These are phyloP conservation scores for Lepidocyrtoides sp. DNA, from an alignment of 2,888 invertebrate species.

Conservation along the genomic window DNA sequence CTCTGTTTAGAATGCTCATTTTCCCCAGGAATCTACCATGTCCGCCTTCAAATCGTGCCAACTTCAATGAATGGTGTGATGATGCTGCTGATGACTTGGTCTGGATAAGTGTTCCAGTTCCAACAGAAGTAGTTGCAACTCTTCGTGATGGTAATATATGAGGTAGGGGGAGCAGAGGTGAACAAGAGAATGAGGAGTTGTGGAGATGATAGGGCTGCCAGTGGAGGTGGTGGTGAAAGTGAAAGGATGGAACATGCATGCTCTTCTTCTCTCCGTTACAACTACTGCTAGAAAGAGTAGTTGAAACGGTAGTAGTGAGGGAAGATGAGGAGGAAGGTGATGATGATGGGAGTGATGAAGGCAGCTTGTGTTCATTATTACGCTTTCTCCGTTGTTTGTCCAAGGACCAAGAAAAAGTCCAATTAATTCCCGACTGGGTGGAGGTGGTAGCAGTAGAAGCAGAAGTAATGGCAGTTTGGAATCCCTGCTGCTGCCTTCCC, in stretches of 20 bases:
- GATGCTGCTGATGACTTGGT: slow-evolving; percentile 47
- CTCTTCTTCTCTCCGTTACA: neutral
- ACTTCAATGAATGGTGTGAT: slow-evolving; percentile 45
- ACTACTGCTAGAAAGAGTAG: neutral
- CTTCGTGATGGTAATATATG: slow-evolving; percentile 64
- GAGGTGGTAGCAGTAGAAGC: slow-evolving; percentile 21
- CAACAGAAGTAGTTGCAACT: neutral
- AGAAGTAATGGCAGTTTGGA: slow-evolving; percentile 45
- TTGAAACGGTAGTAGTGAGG: neutral
- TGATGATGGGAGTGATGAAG: slow-evolving; percentile 27
- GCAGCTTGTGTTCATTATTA: slow-evolving; percentile 67
- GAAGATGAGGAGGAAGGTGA: slow-evolving; percentile 8
- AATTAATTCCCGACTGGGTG: slow-evolving; percentile 64
- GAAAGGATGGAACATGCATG: slow-evolving; percentile 23
- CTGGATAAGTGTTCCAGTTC: slow-evolving; percentile 37
- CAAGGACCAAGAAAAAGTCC: slow-evolving; percentile 67
- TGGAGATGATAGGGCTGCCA: slow-evolving; percentile 11
- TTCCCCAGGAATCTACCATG: slow-evolving; percentile 53
- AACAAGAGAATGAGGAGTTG: slow-evolving; percentile 42
- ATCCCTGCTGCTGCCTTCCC: slow-evolving; percentile 67
- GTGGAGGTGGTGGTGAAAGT: neutral
- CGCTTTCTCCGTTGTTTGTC: slow-evolving; percentile 54
- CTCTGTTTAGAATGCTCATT: slow-evolving; percentile 66
- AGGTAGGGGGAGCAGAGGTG: slow-evolving; percentile 63
- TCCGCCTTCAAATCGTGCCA: slow-evolving; percentile 55